phyloP scores from a whole-genome alignment of 1,140 invertebrate genomes.

The Capitella teleta region DNA sequence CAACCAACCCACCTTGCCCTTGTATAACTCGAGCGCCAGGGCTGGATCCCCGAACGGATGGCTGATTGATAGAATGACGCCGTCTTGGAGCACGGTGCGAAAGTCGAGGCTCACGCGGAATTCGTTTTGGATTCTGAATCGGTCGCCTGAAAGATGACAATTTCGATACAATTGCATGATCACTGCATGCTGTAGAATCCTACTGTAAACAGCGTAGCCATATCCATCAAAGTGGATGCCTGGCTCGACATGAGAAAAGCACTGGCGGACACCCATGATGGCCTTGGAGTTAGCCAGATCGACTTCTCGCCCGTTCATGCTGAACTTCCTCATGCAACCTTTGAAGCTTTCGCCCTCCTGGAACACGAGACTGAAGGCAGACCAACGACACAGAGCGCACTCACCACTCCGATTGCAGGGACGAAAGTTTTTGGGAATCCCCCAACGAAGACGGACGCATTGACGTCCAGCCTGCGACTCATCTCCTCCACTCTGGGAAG shows the following conservation, averaged over 20 bases:
- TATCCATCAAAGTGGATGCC: constrained; percentile 77
- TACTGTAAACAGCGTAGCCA: constrained; percentile 71
- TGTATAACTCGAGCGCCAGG: constrained; percentile 61
- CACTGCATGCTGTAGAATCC: constrained; percentile 15
- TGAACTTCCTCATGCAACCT: constrained; percentile 67
- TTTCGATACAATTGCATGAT: neutral
- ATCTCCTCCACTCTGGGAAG: constrained; percentile 53
- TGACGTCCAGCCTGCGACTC: constrained; percentile 55
- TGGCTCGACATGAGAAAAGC: constrained; percentile 70
- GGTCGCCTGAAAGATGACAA: constrained; percentile 48
- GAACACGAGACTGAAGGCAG: too few relatives aligned
- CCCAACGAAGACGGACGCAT: constrained; percentile 64
- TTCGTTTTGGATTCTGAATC: constrained; percentile 56
- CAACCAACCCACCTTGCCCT: constrained; percentile 54
- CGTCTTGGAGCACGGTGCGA: constrained; percentile 66
- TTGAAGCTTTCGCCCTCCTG: constrained; percentile 62
- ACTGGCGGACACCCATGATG: constrained; percentile 67
- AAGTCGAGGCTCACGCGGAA: constrained; percentile 71
- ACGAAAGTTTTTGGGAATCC: constrained; percentile 61
- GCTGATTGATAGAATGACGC: constrained; percentile 63
- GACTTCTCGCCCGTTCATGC: constrained; percentile 60
- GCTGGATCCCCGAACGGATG: constrained; percentile 53
- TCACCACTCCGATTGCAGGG: neutral
- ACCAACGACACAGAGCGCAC: neutral
- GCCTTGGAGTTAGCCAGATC: constrained; percentile 58